Evolutionary conservation across 2,888 invertebrate species (phyloP).

Genomic region (Pyrrhia umbra): DNA sequence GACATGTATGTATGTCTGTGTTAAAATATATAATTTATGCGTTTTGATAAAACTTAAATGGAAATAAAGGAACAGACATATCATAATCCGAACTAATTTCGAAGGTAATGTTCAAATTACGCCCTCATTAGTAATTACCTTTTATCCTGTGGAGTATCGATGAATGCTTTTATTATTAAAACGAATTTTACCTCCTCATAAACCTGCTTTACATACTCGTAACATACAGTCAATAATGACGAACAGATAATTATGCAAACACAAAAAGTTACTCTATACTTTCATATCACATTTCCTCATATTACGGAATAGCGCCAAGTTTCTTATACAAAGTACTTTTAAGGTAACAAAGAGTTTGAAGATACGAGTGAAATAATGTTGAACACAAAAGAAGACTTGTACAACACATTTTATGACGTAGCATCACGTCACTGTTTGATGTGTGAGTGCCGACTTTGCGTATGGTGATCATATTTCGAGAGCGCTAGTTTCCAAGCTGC

Average conservation of each 20-base stretch:
- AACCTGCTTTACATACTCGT: slow-evolving; percentile 11
- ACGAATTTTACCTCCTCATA: slow-evolving; percentile 15
- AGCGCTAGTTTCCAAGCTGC: slow-evolving; percentile 78
- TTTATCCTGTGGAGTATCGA: slow-evolving; percentile 7
- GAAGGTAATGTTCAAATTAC: background rate
- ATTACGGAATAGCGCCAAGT: slow-evolving; percentile 22
- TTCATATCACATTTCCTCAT: slow-evolving; percentile 19
- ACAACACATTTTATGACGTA: slow-evolving; percentile 63
- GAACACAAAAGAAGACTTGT: slow-evolving; percentile 64
- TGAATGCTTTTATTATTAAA: slow-evolving; percentile 24
- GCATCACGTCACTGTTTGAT: slow-evolving; percentile 66
- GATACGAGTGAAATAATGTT: slow-evolving; percentile 39
- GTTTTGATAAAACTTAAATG: background rate
- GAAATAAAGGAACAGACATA: too few relatives aligned
- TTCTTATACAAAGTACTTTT: slow-evolving; percentile 52
- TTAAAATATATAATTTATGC: too few relatives aligned
- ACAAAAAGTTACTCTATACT: slow-evolving; percentile 32
- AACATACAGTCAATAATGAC: slow-evolving; percentile 18
- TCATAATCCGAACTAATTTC: background rate
- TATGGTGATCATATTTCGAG: slow-evolving; percentile 67
- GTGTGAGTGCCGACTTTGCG: slow-evolving; percentile 57
- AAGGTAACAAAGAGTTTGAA: slow-evolving; percentile 60
- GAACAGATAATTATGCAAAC: slow-evolving; percentile 32
- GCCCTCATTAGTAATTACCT: slow-evolving; percentile 15
- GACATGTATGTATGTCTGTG: too few relatives aligned